phyloP scores from a whole-genome alignment of 2,797 vertebrate genomes.

The Pteronotus mesoamericanus region DNA sequence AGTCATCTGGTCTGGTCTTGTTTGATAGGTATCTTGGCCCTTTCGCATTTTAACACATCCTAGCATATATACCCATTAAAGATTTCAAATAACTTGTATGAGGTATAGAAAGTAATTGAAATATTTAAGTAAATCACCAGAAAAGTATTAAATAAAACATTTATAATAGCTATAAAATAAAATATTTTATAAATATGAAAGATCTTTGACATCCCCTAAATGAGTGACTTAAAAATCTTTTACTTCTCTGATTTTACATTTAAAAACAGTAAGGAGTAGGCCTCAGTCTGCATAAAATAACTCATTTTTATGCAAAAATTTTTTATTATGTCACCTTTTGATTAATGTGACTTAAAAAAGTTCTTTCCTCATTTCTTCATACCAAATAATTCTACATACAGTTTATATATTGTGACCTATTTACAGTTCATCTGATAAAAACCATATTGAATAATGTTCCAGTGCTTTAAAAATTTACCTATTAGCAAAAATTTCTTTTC shows the following conservation, averaged over 20 bases:
- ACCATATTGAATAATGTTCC: not conserved
- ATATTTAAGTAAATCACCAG: not conserved
- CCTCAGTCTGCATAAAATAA: not conserved
- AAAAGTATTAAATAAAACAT: not conserved
- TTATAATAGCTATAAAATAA: not conserved
- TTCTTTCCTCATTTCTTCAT: not conserved
- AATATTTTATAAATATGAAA: not conserved
- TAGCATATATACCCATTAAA: not conserved
- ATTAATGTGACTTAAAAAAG: not conserved
- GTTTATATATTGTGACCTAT: not conserved
- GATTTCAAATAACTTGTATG: not conserved
- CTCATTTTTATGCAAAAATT: not conserved
- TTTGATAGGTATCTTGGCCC: not conserved
- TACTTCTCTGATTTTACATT: not conserved
- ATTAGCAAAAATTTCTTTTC: not conserved
- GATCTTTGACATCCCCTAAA: not conserved
- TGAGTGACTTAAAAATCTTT: not conserved
- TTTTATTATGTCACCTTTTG: not conserved
- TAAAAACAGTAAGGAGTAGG: not conserved
- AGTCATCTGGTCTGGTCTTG: not conserved
- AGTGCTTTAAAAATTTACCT: not conserved
- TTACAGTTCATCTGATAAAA: not conserved
- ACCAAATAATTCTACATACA: not conserved
- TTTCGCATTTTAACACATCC: not conserved
- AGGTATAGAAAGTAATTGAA: not conserved